Evolutionary conservation across 2,888 invertebrate species (phyloP), one percentile per base, ranked within the genome.

Genomic region (Kuschelorhynchus macadamiae): DNA sequence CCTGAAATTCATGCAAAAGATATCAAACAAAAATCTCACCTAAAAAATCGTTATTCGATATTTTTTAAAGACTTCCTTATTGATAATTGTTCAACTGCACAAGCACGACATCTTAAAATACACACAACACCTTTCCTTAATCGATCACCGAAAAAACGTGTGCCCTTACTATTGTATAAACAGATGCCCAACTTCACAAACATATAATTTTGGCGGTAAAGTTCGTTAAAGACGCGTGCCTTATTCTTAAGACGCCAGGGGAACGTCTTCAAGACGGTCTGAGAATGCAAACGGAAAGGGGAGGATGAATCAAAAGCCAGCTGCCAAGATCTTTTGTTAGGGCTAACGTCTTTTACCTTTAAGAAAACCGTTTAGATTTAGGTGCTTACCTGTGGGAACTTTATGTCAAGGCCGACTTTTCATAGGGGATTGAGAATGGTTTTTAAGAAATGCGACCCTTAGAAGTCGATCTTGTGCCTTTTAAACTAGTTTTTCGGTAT

Each of bases 261-360:
- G 80, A 80, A 79, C 74, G 70, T 79, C 80, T 80, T 77, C 61
- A 76, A 78, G 74, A 74, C 72, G 75, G 72, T 74, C 70, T 67
- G 67, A 55, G 74, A 77, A 74, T 72, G 75, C 72, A 71, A 76
- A 74, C 78, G 79, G 79, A 80, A 79, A 79, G 75, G 80, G 81
- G 81, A 80, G 81, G 81, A 80, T 75, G 77, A 79, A 82, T 81
- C 81, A 81, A 80, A 81, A 75, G 80, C 32, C 57, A 57, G 81
- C 81, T 81, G 79, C 81, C 78, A 75, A 71, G 77, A 74, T 77
- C 49, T 65, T 65, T 65, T 56, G 57, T 60, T 16, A 14, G 17
- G 39, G 4, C 53, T 77, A 81, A 81, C 81, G 81, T 81, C 80
- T 81, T 80, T 80, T 76, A 70, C 74, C 75, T 77, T 75, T 66